Conservation (phyloP, 2,888 invertebrate species). For the Apotomis betuletana region DNA sequence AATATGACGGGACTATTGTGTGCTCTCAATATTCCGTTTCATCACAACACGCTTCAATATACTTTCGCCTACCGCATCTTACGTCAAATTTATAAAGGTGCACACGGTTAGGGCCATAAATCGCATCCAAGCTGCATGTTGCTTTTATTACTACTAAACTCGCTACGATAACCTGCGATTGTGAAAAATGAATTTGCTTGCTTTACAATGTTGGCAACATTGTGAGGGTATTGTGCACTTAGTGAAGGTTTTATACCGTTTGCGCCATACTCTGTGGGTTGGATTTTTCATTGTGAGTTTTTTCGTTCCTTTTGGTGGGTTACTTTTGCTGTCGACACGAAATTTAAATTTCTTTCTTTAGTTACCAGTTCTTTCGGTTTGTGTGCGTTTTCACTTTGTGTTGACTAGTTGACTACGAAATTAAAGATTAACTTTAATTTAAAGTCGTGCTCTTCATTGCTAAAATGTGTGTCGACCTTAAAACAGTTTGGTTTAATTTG, state of each 20-base stretch:
- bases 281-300: constrained; percentile 12
- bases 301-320: not conserved
- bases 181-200: constrained; percentile 54
- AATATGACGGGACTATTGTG: no score
- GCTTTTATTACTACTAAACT: constrained; percentile 55
- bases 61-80: constrained; percentile 19
- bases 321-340: no score
- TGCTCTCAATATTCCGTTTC: no score
- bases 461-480: no score
- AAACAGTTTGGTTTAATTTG: no score
- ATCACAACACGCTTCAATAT: no score
- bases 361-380: no score
- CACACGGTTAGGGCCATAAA: constrained; percentile 46
- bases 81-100: constrained; percentile 39
- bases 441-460: no score
- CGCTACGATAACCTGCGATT: constrained; percentile 45
- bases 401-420: no score
- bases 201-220: constrained; percentile 45
- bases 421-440: no score
- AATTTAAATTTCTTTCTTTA: no score
- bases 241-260: constrained; percentile 26
- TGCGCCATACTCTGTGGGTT: constrained; percentile 17
- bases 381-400: no score
- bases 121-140: constrained; percentile 47
- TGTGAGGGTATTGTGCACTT: constrained; percentile 34